phyloP scores from a whole-genome alignment of 2,113 vertebrate species.

The Platycercus adscitus region DNA sequence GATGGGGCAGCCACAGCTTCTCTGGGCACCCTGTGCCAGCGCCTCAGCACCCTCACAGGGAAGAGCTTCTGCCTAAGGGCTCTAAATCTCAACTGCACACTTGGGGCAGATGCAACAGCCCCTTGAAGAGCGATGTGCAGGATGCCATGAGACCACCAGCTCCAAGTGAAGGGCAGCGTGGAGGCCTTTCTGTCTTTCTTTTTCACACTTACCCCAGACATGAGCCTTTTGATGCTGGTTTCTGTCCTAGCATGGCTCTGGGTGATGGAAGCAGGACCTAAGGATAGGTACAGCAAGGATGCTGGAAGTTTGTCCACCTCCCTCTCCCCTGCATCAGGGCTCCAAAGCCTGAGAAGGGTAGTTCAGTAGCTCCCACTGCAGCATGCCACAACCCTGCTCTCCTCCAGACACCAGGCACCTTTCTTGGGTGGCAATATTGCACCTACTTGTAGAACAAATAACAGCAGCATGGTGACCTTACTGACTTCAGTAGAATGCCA shows the following conservation, averaged over 20 bases:
- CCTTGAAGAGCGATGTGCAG: not conserved
- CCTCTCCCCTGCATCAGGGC: no score
- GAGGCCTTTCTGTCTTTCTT: not conserved
- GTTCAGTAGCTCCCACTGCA: not conserved
- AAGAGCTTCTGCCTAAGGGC: not conserved
- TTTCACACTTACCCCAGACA: not conserved
- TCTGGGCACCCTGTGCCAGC: not conserved
- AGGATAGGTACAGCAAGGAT: not conserved
- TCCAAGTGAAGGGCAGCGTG: accelerated
- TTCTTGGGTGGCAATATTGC: not conserved
- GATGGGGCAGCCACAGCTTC: not conserved
- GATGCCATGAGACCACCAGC: not conserved
- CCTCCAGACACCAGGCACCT: not conserved
- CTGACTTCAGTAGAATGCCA: not conserved
- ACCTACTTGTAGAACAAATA: accelerated
- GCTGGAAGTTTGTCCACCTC: not conserved
- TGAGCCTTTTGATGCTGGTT: not conserved
- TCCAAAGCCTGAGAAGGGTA: not conserved
- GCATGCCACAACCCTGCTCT: accelerated
- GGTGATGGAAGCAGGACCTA: not conserved
- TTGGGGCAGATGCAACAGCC: not conserved
- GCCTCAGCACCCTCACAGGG: not conserved
- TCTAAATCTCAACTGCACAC: not conserved
- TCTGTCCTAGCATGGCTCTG: not conserved
- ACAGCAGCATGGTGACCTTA: not conserved